Evolutionary conservation across 2,888 invertebrate species (phyloP), one percentile per base, ranked within the genome.

Genomic region (Eupithecia inturbata): DNA sequence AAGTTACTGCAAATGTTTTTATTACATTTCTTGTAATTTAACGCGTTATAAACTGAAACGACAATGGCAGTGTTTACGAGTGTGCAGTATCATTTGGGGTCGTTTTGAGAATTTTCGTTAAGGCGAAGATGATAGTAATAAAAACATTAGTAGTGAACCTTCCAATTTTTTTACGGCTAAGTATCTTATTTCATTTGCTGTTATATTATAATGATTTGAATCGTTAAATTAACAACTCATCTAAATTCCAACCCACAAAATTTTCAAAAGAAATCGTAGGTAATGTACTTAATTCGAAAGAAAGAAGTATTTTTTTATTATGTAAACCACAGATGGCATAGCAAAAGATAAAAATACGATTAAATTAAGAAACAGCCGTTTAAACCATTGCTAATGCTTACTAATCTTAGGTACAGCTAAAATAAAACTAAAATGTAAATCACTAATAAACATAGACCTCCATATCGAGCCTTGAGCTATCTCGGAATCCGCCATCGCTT

Each of bases 11-110:
- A 60, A 66, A 76, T 68, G 75, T 72, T 76, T 78, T 80, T 81
- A 80, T 79, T 80, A 70, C 75, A 77, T 81, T 77, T 81, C 78
- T 83, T 74, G 82, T 84, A 86, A 87, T 76, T 89, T 91, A 86
- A 84, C 89, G 89, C 87, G 84, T 85, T 82, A 84, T 89, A 90
- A 87, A 86, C 85, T 81, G 82, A 80, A 79, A 80, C 81, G 84
- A 84, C 83, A 82, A 74, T 76, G 81, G 31, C 74, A 75, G 80
- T 82, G 79, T 90, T 91, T 89, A 91, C 85, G 84, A 79, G 82
- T 72, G 77, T 79, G 82, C 73, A 80, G 76, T 81, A 87, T 84
- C 85, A 81, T 85, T 85, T 83, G 83, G 81, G 86, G 77, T 80
- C 80, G 77, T 78, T 76, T 80, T 83, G 81, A 77, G 66, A 67